Percentiles rank a stretch among this genome's conserved stretches.
phyloP scores from a whole-genome alignment of 2,113 vertebrate genomes.

The Motacilla tschutschensis region DNA sequence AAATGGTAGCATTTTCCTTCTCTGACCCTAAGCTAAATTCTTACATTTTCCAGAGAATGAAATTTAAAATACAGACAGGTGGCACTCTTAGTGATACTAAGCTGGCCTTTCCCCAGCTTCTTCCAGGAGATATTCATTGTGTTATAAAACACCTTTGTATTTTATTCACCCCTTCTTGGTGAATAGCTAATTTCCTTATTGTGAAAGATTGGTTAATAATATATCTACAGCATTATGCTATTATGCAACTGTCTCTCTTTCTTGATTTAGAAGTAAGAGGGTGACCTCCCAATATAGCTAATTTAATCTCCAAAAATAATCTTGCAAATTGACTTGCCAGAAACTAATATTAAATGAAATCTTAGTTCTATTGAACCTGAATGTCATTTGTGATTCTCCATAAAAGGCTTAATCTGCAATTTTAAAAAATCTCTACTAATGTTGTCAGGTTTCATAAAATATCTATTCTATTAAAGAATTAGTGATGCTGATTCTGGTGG shows the following conservation, averaged over 20 bases:
- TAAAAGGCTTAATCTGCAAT: conserved; percentile 46
- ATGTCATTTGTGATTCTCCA: conserved; percentile 59
- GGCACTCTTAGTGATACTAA: neutral
- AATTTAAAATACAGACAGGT: neutral
- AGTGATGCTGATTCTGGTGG: neutral
- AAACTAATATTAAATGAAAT: conserved; percentile 65
- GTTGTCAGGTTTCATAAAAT: conserved; percentile 67
- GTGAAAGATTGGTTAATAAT: conserved; percentile 30
- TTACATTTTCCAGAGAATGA: neutral
- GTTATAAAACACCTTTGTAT: neutral
- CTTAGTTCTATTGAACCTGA: conserved; percentile 58
- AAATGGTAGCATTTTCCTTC: neutral
- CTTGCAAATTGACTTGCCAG: conserved; percentile 63
- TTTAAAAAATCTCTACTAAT: conserved; percentile 47
- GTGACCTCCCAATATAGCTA: conserved; percentile 67
- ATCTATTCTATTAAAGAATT: conserved; percentile 64
- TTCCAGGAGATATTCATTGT: neutral
- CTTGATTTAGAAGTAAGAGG: conserved; percentile 59
- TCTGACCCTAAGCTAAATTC: neutral
- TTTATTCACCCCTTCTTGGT: neutral
- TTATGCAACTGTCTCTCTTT: conserved; percentile 56
- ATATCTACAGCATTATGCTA: neutral
- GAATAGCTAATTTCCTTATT: conserved; percentile 6
- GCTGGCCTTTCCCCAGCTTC: neutral
- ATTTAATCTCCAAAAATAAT: conserved; percentile 71